These are phyloP conservation scores for Gallinago jamesoni DNA, from an alignment of 2,113 vertebrate genomes.

Conservation along the genomic window DNA sequence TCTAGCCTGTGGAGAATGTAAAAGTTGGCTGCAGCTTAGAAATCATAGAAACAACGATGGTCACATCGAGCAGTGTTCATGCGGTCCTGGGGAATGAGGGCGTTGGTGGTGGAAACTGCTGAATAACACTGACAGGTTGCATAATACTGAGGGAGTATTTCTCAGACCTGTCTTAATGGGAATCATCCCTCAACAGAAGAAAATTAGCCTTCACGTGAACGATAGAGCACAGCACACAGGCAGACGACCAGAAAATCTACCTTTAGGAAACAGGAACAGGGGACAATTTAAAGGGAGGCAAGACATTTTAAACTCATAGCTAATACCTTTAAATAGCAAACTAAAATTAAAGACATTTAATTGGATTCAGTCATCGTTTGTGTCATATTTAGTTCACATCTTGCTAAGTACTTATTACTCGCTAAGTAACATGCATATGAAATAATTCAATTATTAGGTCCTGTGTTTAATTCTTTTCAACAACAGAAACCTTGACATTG, in stretches of 20 bases:
- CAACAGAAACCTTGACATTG: not conserved
- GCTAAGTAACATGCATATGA: not conserved
- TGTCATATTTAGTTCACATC: not conserved
- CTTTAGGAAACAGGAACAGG: not conserved
- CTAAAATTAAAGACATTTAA: not conserved
- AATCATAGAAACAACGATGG: not conserved
- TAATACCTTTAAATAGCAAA: not conserved
- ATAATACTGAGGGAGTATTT: not conserved
- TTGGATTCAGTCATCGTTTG: not conserved
- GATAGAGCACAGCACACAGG: not conserved
- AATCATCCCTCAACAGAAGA: not conserved
- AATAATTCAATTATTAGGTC: not conserved
- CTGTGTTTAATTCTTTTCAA: not conserved
- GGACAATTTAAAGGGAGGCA: not conserved
- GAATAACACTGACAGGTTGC: not conserved
- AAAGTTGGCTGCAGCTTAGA: not conserved
- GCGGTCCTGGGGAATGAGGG: not conserved
- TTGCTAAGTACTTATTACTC: not conserved
- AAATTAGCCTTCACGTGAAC: not conserved
- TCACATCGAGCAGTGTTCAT: not conserved
- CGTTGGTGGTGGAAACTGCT: not conserved
- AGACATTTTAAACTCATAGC: not conserved
- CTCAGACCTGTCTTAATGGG: not conserved
- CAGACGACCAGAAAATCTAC: not conserved
- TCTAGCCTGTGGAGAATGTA: not conserved